phyloP scores from a whole-genome alignment of 2,113 vertebrate species.

The Pollimyrus isidori region DNA sequence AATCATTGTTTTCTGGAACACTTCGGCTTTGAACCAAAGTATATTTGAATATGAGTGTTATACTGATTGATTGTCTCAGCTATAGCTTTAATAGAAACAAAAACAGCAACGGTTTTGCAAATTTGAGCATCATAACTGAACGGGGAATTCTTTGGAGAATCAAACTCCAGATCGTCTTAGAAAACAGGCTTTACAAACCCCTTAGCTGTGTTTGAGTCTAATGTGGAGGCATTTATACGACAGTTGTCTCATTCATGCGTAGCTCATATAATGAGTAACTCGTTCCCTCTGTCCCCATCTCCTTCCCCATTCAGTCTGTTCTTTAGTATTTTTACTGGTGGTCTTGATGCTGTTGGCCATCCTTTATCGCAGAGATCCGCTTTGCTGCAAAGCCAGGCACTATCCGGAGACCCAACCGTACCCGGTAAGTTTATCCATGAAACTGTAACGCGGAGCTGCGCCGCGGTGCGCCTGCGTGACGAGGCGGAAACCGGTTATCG shows the following conservation, averaged over 20 bases:
- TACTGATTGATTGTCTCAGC: neutral
- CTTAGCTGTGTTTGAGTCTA: neutral
- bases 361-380: conserved; percentile 63
- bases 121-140: neutral
- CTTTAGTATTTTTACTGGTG: conserved; percentile 63
- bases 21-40: neutral
- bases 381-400: conserved; percentile 66
- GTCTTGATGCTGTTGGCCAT: conserved; percentile 65
- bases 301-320: conserved; percentile 51
- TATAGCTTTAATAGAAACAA: neutral
- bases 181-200: neutral
- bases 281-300: neutral
- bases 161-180: neutral
- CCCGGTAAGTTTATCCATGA: conserved; percentile 47
- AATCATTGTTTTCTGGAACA: neutral
- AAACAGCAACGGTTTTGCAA: neutral
- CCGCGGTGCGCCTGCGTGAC: neutral
- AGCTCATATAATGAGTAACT: conserved; percentile 16
- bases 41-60: neutral
- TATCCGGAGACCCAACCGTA: conserved; percentile 63
- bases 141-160: neutral
- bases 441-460: neutral
- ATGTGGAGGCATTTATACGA: neutral
- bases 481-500: neutral
- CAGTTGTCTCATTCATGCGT: neutral